A percentile compares a stretch with the other conserved stretches of the same genome.
Evolutionary conservation across 2,113 vertebrate genomes (phyloP).

Genomic region (Phaethon lepturus): DNA sequence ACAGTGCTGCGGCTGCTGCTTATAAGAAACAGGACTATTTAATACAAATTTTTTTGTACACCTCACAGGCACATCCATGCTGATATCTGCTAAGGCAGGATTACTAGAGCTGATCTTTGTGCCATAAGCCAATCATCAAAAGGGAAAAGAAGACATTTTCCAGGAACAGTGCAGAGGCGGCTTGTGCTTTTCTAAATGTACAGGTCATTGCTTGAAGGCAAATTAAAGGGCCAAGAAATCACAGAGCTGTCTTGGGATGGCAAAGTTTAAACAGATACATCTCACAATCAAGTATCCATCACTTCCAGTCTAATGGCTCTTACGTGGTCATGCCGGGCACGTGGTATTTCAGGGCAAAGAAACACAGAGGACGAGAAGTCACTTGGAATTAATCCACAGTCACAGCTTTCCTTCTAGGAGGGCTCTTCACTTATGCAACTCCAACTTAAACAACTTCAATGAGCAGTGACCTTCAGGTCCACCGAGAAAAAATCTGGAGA

Average conservation of each 20-base stretch:
- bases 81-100: not conserved
- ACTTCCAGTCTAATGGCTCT: not conserved
- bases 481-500: not conserved
- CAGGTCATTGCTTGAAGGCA: not conserved
- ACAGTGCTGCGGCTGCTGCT: not conserved
- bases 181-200: not conserved
- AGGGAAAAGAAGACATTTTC: not conserved
- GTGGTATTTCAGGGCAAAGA: not conserved
- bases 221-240: not conserved
- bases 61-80: not conserved
- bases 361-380: not conserved
- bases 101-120: not conserved
- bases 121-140: not conserved
- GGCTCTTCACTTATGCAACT: not conserved
- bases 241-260: not conserved
- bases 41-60: not conserved
- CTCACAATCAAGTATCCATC: not conserved
- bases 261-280: not conserved
- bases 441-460: not conserved
- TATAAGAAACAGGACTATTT: not conserved
- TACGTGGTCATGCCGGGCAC: accelerated
- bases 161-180: not conserved
- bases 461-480: not conserved
- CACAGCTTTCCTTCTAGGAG: not conserved
- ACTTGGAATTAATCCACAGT: not conserved